Base-by-base conservation (phyloP, 2,888 invertebrate genomes). In the Spicauda simplicius region DNA sequence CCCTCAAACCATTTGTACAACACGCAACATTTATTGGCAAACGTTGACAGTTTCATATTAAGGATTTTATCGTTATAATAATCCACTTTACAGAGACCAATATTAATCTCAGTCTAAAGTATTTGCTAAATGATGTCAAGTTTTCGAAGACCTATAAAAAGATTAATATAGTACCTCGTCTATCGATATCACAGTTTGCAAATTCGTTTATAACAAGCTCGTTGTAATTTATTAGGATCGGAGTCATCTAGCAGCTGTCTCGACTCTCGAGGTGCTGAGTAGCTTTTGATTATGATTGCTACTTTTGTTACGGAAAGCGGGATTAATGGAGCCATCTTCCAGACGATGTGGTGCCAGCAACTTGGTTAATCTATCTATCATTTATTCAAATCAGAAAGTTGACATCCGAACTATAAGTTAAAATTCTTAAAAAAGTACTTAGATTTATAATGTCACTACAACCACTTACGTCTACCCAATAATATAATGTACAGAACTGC, bases 281-380 rank as follows among this genome's bases (percentile, higher is more conserved):
- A 20, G 41, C 62, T 62, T 62, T 64, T 64, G 56, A 56, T 64
- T 50, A 64, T 50, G 56, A 56, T 57, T 64, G 33, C 19, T 64
- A 57, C 61, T 61, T 52, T 62, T 25, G 16, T 53, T 12, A 19
- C 5, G 20, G 62, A 54, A 62, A 6, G 25, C 16, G 37, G 33
- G 33, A 56, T 16, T 56, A 19, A 37, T 37, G 50, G 25, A 59
- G 10, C 25, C 48, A 14, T 30, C 20, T 25, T 50, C 50, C 11
- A 50, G 37, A 16, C 33, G 30, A 30, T 56, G 16, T 18, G 33
- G 56, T 56, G 56, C 56, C 16, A 33, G 33, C 2, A 54, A 54
- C 25, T 25, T 25, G 25, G 25, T 25, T n/a, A 14, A 41, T 41
- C 14, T 41, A 41, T 41, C 4, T 4, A 41, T 41, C 10, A 14